Conservation (phyloP, 2,113 vertebrate species). For the Guaruba guarouba region DNA sequence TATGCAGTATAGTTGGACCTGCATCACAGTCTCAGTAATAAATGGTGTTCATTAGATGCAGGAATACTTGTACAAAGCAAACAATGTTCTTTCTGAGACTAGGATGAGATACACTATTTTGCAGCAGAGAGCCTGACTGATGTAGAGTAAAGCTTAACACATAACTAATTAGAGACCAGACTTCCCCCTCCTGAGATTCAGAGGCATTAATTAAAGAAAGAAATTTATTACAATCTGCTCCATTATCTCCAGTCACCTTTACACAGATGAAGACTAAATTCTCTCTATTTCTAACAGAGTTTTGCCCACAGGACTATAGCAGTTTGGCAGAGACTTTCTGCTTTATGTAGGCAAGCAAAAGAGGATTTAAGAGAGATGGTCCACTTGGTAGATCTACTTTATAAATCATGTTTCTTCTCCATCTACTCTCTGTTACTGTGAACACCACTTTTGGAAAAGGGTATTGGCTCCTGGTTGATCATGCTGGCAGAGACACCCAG, state of each 20-base stretch:
- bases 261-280: conserved; percentile 45
- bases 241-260: conserved; percentile 67
- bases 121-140: conserved; percentile 6
- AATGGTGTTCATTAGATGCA: conserved; percentile 10
- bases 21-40: neutral
- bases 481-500: neutral
- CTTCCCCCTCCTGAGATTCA: conserved; percentile 13
- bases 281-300: neutral
- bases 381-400: neutral
- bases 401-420: neutral
- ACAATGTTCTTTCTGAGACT: neutral
- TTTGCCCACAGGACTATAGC: neutral
- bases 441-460: neutral
- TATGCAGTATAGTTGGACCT: neutral
- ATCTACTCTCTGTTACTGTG: neutral
- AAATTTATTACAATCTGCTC: conserved; percentile 59
- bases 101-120: neutral
- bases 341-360: neutral
- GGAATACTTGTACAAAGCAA: neutral
- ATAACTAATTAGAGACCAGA: conserved; percentile 44
- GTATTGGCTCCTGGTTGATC: neutral
- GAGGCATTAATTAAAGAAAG: conserved; percentile 59
- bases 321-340: neutral
- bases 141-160: neutral
- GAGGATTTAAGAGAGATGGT: neutral